Evolutionary conservation across 2,888 invertebrate species (phyloP), one percentile per base, ranked within the genome.

Genomic region (Drymonia ruficornis): DNA sequence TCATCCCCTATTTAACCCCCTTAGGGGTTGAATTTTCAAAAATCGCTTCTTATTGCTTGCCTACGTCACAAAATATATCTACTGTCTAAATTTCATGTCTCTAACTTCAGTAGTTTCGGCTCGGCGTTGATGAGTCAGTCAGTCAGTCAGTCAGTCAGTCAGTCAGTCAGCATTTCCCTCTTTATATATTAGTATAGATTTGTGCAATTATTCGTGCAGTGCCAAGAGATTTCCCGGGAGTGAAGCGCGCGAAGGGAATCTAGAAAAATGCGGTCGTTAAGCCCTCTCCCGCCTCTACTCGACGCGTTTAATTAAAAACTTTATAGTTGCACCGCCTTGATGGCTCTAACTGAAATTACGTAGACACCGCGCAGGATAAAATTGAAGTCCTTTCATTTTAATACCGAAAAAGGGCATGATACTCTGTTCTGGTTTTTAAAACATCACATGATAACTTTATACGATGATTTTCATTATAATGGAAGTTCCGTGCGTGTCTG

Each of bases 221-320:
- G 78, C 76, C 76, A 74, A 78, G 81, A 87, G 81, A 88, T 87
- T 89, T 86, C 87, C 86, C 83, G 75, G 66, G 85, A 82, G 86
- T 74, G 71, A 71, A 73, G 74, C 72, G 77, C 70, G 76, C 76
- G 68, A 79, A 82, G 84, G 83, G 86, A 83, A 80, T 81, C 81
- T 83, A 84, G 87, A 89, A 89, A 90, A 90, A 89, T 88, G 86
- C 75, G 83, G 78, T 87, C 86, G 86, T 89, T 89, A 87, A 87
- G 82, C 78, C 73, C 70, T 77, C 64, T 66, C 69, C 16, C 70
- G 79, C 80, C 53, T 78, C 74, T 72, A 74, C 77, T 67, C 72
- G 70, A 73, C 78, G 73, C 70, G 74, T 84, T 90, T 90, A 89
- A 90, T 90, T 91, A 90, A 91, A 89, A 89, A 88, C 81, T 89